Conservation (phyloP, 2,113 vertebrate genomes). For the Phalacrocorax brasilianus region DNA sequence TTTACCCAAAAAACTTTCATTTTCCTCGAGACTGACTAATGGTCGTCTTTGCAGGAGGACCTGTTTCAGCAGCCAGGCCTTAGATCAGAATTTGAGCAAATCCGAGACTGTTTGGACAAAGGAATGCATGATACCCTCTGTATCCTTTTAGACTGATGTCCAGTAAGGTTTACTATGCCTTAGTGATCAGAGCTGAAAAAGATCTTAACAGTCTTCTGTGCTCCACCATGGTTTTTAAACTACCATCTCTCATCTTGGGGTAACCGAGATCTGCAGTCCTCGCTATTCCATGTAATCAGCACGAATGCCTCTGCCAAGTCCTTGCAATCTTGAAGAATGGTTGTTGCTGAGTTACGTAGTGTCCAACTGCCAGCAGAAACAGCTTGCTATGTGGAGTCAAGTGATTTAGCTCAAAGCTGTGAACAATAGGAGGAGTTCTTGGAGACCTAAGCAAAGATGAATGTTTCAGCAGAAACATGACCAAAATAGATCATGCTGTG, state of each 20-base stretch:
- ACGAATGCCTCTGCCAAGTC: not conserved
- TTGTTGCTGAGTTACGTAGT: not conserved
- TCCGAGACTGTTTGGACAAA: conserved; percentile 92
- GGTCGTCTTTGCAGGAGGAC: conserved; percentile 83
- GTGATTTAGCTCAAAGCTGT: not conserved
- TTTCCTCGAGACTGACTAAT: not conserved
- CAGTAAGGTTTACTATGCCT: not conserved
- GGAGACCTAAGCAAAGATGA: not conserved
- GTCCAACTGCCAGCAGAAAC: not conserved
- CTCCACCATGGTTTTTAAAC: not conserved
- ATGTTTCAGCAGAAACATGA: not conserved
- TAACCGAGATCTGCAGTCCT: not conserved
- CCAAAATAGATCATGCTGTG: not conserved
- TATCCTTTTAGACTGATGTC: conserved; percentile 81
- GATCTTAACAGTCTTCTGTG: not conserved
- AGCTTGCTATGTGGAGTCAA: not conserved
- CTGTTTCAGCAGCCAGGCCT: conserved; percentile 97
- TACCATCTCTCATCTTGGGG: fast-evolving
- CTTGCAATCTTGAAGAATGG: fast-evolving
- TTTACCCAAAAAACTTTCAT: not conserved
- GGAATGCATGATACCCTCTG: conserved; percentile 85
- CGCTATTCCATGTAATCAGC: fast-evolving
- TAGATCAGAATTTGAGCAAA: conserved; percentile 88
- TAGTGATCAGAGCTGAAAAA: not conserved
- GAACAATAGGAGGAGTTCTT: not conserved